Percentiles rank a stretch among this genome's conserved stretches.
phyloP scores from a whole-genome alignment of 2,888 invertebrate species.

The Scaptomyza flava region DNA sequence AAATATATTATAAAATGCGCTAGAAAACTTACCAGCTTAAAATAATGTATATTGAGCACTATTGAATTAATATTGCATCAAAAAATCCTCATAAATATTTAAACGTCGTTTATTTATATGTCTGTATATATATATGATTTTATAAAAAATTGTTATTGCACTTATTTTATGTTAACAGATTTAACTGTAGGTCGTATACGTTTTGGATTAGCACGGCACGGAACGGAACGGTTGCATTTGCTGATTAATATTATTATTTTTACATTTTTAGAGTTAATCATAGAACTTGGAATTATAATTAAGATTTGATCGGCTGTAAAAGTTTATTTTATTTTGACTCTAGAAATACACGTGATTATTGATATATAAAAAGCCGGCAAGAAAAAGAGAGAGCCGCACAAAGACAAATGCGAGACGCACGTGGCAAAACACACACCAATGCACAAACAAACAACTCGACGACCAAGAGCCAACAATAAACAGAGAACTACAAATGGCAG shows the following conservation, averaged over 20 bases:
- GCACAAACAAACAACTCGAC: slow-evolving; percentile 26
- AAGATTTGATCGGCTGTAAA: slow-evolving; percentile 2
- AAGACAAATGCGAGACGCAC: slow-evolving; percentile 52
- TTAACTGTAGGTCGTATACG: slow-evolving; percentile 69
- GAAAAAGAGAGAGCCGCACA: slow-evolving; percentile 21
- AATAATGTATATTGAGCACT: not conserved
- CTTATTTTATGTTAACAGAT: slow-evolving; percentile 43
- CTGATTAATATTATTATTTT: slow-evolving; percentile 23
- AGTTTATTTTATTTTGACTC: slow-evolving; percentile 35
- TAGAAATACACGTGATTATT: slow-evolving; percentile 44
- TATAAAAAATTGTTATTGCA: slow-evolving; percentile 47
- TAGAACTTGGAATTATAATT: slow-evolving; percentile 10
- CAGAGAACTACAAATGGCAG: slow-evolving; percentile 40
- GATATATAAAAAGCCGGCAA: slow-evolving; percentile 56
- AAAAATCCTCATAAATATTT: not conserved
- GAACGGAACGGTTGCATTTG: slow-evolving; percentile 71
- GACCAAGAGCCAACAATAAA: slow-evolving; percentile 54
- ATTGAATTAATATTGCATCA: not conserved
- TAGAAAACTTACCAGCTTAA: slow-evolving; percentile 29
- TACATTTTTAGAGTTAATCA: slow-evolving; percentile 18
- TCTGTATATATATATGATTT: slow-evolving; percentile 4
- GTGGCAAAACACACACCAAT: slow-evolving; percentile 48
- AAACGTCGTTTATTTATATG: slow-evolving; percentile 1
- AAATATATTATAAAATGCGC: too few relatives aligned
- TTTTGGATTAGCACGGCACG: slow-evolving; percentile 70